phyloP scores from a whole-genome alignment of 2,797 vertebrate genomes.

The Catharus ustulatus region DNA sequence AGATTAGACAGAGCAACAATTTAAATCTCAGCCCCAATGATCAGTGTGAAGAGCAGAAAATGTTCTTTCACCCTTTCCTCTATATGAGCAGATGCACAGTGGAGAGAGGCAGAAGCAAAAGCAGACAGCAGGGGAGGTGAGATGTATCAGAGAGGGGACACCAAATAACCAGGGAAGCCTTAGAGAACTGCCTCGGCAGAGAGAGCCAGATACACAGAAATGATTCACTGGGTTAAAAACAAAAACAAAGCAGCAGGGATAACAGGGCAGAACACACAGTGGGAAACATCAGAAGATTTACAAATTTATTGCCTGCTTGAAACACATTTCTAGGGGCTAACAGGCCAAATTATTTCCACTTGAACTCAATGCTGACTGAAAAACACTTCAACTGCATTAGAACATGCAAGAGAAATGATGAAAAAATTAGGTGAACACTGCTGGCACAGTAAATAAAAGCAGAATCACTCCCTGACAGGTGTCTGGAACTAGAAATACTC shows the following conservation, averaged over 20 bases:
- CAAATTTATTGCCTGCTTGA: neutral
- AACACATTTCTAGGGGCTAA: neutral
- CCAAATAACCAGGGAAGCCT: neutral
- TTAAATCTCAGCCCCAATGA: neutral
- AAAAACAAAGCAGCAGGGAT: neutral
- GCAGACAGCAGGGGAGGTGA: neutral
- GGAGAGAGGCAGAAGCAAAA: neutral
- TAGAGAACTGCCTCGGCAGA: neutral
- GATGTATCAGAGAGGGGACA: neutral
- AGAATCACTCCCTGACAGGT: neutral
- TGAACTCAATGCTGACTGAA: neutral
- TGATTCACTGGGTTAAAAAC: neutral
- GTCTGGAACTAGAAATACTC: neutral
- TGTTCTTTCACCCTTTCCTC: neutral
- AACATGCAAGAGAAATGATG: neutral
- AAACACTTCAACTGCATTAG: neutral
- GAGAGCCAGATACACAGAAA: neutral
- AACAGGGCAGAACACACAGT: neutral
- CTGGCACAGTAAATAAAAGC: neutral
- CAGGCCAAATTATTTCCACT: neutral
- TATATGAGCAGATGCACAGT: neutral
- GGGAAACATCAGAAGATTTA: neutral
- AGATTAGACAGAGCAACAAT: constrained; percentile 19
- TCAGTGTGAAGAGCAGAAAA: neutral
- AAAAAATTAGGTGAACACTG: neutral